Evolutionary conservation across 2,888 invertebrate genomes (phyloP), one percentile per base, ranked within the genome.

Genomic region (Erebia palarica): DNA sequence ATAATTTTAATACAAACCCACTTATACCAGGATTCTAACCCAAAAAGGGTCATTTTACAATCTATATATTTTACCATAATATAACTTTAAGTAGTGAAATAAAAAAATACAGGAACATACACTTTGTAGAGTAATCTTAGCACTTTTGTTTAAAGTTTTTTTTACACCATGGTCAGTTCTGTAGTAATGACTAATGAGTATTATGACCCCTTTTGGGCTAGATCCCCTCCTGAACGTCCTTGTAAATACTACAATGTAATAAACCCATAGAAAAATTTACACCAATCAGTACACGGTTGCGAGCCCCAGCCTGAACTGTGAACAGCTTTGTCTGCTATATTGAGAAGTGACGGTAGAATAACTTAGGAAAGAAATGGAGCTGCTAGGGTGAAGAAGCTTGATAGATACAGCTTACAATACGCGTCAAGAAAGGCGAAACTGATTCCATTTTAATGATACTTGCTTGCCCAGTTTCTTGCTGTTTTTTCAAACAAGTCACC

Each of bases 231-330:
- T 27, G 27, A 75, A 76, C 18, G 58, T 77, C 84, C 84, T 80
- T 82, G 84, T 81, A 86, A 67, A 72, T 71, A 74, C 80, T 84
- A 83, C 85, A 83, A 85, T 84, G 84, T 88, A 90, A 89, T 86
- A 89, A 92, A 92, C 89, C 86, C 87, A 90, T 91, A 91, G 87
- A 91, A 91, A 91, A 92, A 90, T 92, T 89, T 92, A 92, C 92
- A 92, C 84, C 91, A 88, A 89, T 90, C 89, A 89, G 87, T 89
- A 88, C 89, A 88, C 81, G 86, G 86, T 89, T 86, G 87, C 85
- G 58, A 68, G 92, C 91, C 92, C 92, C 92, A 90, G 91, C 83
- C 92, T 86, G 81, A 78, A 83, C 78, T 79, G 81, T 75, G 70
- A 76, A 36, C 75, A 74, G 69, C 57, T 65, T 65, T 47, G 57